Evolutionary conservation across 2,797 vertebrate genomes (phyloP), one percentile per base, ranked within the genome.

Genomic region (Artibeus jamaicensis): DNA sequence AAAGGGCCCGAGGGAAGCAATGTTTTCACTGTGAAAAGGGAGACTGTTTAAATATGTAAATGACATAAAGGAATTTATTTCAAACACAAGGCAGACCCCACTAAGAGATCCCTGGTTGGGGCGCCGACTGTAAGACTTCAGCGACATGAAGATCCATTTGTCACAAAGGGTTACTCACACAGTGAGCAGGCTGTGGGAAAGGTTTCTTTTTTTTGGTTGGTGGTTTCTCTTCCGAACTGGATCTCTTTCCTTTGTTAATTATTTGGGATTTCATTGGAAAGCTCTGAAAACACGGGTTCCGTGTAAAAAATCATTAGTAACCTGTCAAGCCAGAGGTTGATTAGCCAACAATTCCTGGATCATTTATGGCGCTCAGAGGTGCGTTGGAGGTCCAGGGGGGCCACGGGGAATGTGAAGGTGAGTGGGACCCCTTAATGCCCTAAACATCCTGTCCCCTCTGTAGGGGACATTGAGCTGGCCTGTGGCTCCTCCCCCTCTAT

Each of bases 301-400:
- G 0, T 39, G 10, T 77, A 48, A 73, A 88, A 89, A 37, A 44
- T 34, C 42, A 29, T 39, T 24, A 68, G 24, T 70, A 34, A 39
- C 42, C 29, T 22, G 4, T 65, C 32, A 44, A 46, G 29, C 8
- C 37, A 9, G 68, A 74, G 19, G 11, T 67, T 32, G 19, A 24
- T 44, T 16, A 39, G 12, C 16, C 16, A 11, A 7, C 9, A 55
- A 22, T 39, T 79, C 14, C 19, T 84, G 7, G 10, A 10, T 74
- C 18, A 21, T 57, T 86, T 18, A 18, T 11, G 57, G 10, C 29
- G 24, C 59, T 70, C 26, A 15, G 15, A 15, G n/a, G 76, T 29
- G 1, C 0, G 0, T 2, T 50, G 59, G 7, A 50, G 42, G 46
- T 39, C 32, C 26, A 6, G 32, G 55, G 29, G 39, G 11, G 2